A percentile compares a stretch with the other conserved stretches of the same genome.
Conservation (phyloP, 2,888 invertebrate genomes). For the Embidobia sp. region DNA sequence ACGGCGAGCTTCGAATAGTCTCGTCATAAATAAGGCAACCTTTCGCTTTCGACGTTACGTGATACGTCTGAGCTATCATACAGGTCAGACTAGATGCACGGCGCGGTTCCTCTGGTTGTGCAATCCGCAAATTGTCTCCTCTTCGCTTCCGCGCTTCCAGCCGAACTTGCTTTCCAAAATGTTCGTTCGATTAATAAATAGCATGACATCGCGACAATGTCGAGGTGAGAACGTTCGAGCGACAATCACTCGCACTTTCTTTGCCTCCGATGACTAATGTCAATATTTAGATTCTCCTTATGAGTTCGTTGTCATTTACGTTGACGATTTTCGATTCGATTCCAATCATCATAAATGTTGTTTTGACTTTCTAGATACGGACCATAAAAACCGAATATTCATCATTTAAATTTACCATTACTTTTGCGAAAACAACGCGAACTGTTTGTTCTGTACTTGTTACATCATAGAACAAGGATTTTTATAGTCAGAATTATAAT, state of each 20-base stretch:
- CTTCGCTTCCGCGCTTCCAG: no score
- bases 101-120: constrained; percentile 25
- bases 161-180: constrained; percentile 45
- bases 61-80: constrained; percentile 2
- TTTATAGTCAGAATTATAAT: no score
- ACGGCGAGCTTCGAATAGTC: not conserved
- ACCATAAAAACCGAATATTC: no score
- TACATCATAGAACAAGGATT: no score
- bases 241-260: constrained; percentile 7
- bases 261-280: not conserved
- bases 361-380: not conserved
- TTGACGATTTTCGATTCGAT: no score
- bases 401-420: no score
- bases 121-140: constrained; percentile 27
- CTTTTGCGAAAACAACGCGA: no score
- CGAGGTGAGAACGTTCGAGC: constrained; percentile 2
- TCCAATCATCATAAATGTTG: not conserved
- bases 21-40: constrained; percentile 37
- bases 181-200: constrained; percentile 22
- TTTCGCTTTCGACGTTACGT: constrained; percentile 52
- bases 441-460: no score
- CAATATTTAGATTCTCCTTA: constrained; percentile 11
- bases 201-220: not conserved
- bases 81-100: constrained; percentile 12
- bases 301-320: no score